Base-by-base conservation (phyloP, 2,797 vertebrate species). In the Brachymystax lenok region DNA sequence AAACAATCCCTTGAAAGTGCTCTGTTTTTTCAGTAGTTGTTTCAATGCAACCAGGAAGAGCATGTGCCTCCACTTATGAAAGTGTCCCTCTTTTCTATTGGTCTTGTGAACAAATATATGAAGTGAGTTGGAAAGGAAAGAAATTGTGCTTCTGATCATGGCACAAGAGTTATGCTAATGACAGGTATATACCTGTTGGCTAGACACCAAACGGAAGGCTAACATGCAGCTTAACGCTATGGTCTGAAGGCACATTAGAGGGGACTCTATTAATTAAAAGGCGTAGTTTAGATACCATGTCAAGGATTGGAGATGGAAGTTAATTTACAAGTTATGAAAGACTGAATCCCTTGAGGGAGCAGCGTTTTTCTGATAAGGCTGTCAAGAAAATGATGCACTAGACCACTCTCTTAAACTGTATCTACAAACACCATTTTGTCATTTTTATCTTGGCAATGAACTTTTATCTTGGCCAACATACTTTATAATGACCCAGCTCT, bases 1-100 rank as follows among this genome's bases (percentile, higher is more conserved):
- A 69, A 72, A 79, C 24, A 71, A 56, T 75, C 40, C 27, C 46
- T 77, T 82, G 67, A 61, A 78, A 63, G 71, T 13, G 50, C 40
- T 5, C 68, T 64, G 14, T 72, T 75, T 46, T 70, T 74, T 83
- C 19, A 50, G 66, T 28, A 50, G 59, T 74, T 54, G 59, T 73
- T 73, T 35, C 71, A 56, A 74, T 12, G 40, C 52, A 52, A n/a
- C 51, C 73, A 76, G 68, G 59, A 63, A 50, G 24, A 74, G 24
- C 66, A 66, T 21, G 21, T 17, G 77, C 17, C 54, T 33, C 69
- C 12, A 27, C 16, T 19, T 21, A 5, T 59, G 17, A 59, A 67
- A 67, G 28, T 30, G 28, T 66, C 27, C 64, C 5, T 70, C 27
- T 50, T 67, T 35, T 24, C 50, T 21, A 27, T 75, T 54, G 28